Evolutionary conservation across 2,797 vertebrate genomes (phyloP), one percentile per base, ranked within the genome.

Genomic region (Coregonus suidteri): DNA sequence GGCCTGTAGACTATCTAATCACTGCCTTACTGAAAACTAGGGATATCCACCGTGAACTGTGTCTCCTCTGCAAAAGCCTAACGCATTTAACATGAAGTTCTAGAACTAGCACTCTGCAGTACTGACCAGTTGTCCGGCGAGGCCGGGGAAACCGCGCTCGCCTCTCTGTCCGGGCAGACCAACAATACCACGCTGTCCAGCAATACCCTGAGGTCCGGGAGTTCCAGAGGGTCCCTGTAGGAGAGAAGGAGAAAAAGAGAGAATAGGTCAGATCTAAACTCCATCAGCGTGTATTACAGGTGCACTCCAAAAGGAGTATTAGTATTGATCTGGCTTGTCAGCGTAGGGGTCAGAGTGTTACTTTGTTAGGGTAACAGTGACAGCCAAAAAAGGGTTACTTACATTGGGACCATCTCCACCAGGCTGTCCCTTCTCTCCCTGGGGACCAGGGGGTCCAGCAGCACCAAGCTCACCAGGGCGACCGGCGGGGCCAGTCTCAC

Each of bases 101-200:
- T 59, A 20, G 1, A 30, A 25, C 1, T 34, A 5, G 30, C 25
- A 2, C 65, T 67, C 14, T 67, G 4, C 31, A 5, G 65, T 16
- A 67, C 65, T 67, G 30, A 67, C 65, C 65, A 67, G 66, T 81
- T 95, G 94, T 82, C 98, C 98, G 0, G 95, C 89, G 80, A 96
- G 91, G 52, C 98, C 98, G 0, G 96, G 93, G 96, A 96, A 97
- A 75, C 98, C 98, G 93, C 97, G 95, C 91, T 98, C 97, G 91
- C 98, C 98, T 95, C 95, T 95, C 82, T 96, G 95, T 90, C 98
- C 98, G 0, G 96, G 96, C 74, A 98, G 96, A 89, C 98, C 98
- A 1, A 98, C 96, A 11, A 98, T 96, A 94, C 98, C 98, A 83
- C 98, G 98, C n/a, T 88, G 81, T 90, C 98, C 98, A 77, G 93